Conservation (phyloP, 2,113 vertebrate species). For the Stigmatopora nigra region DNA sequence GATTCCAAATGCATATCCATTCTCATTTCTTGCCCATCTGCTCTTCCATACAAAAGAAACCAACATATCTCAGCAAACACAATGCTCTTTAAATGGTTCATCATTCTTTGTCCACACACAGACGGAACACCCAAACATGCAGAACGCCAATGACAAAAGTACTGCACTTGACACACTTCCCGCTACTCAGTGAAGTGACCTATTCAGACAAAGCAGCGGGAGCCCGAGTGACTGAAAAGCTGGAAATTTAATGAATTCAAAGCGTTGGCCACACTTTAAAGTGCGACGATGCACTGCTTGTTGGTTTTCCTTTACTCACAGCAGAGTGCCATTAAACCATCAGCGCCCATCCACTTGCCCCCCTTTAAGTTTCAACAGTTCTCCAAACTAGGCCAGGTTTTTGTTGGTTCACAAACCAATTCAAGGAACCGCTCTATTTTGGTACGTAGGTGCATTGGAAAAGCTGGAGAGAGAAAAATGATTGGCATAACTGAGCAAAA, state of each 20-base stretch:
- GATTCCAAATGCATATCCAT: slow-evolving; percentile 60
- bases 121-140: slow-evolving; percentile 52
- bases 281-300: slow-evolving; percentile 29
- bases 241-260: slow-evolving; percentile 44
- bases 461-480: slow-evolving; percentile 9
- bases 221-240: slow-evolving; percentile 44
- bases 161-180: slow-evolving; percentile 62
- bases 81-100: slow-evolving; percentile 53
- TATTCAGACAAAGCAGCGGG: slow-evolving; percentile 56
- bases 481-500: slow-evolving; percentile 36
- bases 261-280: slow-evolving; percentile 48
- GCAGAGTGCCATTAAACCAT: slow-evolving; percentile 60
- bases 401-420: slow-evolving; percentile 50
- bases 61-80: slow-evolving; percentile 42
- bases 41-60: slow-evolving; percentile 51
- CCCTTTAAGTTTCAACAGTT: slow-evolving; percentile 16
- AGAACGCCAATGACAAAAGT: slow-evolving; percentile 38
- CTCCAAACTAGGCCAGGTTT: slow-evolving; percentile 48
- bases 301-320: slow-evolving; percentile 40
- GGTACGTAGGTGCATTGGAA: slow-evolving; percentile 1
- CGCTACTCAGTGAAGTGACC: slow-evolving; percentile 46
- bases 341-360: slow-evolving; percentile 28
- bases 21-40: slow-evolving; percentile 67
- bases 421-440: slow-evolving; percentile 11
- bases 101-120: slow-evolving; percentile 54